Evolutionary conservation across 2,797 vertebrate genomes (phyloP).

Genomic region (Stomatorhinus walkeri): DNA sequence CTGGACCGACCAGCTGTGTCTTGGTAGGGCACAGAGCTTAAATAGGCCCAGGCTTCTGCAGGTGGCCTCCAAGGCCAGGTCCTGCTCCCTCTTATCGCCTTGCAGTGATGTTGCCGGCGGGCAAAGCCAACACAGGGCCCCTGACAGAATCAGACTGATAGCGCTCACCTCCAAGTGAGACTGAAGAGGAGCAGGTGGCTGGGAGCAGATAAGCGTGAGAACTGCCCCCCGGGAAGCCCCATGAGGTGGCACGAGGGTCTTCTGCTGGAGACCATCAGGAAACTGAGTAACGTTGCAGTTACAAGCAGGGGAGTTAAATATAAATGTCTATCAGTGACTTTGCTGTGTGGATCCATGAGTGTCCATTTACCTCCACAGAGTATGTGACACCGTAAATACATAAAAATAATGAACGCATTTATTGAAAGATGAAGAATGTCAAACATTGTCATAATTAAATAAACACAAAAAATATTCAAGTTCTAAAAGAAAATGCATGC

Average conservation of each 20-base stretch:
- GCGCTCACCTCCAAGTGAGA: background rate
- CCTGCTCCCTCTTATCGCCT: background rate
- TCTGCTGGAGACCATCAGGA: background rate
- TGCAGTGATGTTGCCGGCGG: background rate
- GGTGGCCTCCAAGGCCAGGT: background rate
- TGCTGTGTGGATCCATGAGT: background rate
- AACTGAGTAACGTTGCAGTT: background rate
- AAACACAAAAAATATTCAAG: background rate
- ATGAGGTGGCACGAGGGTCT: background rate
- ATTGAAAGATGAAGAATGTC: background rate
- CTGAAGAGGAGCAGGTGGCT: background rate
- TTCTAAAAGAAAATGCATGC: background rate
- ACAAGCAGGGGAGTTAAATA: background rate
- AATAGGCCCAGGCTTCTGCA: background rate
- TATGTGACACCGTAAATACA: background rate
- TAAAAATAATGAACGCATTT: background rate
- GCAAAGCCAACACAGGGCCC: background rate
- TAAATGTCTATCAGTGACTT: background rate
- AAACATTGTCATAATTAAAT: background rate
- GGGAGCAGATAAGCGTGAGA: background rate
- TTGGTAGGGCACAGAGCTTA: background rate
- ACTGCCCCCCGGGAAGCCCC: background rate
- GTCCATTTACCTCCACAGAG: background rate
- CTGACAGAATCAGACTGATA: conserved; percentile 8
- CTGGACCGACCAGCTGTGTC: background rate